A percentile compares a stretch with the other conserved stretches of the same genome.
These are phyloP conservation scores for Equus quagga DNA, from an alignment of 2,113 vertebrate species.

Conservation along the genomic window DNA sequence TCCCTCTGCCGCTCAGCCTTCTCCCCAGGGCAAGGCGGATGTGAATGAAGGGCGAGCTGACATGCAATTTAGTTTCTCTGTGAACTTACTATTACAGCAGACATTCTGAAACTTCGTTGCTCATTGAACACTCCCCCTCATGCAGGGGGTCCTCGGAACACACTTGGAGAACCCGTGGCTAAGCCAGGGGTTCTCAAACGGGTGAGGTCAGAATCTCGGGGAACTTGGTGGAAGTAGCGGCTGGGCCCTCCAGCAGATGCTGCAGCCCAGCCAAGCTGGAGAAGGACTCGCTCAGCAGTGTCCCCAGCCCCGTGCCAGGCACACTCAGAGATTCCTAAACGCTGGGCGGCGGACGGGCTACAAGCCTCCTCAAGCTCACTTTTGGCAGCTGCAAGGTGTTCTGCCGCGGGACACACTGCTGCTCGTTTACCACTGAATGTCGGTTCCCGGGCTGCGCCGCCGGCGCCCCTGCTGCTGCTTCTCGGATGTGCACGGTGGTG, in stretches of 20 bases:
- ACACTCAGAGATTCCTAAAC: rapidly evolving
- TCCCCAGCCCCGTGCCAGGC: background rate
- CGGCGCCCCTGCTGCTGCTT: background rate
- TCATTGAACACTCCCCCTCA: background rate
- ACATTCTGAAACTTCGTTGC: background rate
- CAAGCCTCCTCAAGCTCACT: background rate
- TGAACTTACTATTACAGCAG: background rate
- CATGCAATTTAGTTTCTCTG: background rate
- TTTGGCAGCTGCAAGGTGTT: rapidly evolving
- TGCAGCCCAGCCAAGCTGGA: rapidly evolving
- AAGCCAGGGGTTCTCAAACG: background rate
- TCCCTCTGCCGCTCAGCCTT: background rate
- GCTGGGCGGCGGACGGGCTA: background rate
- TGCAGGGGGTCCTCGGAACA: background rate
- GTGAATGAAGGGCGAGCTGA: background rate
- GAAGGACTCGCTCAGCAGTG: background rate
- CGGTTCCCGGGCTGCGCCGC: rapidly evolving
- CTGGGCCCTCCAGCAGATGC: background rate
- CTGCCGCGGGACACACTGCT: rapidly evolving
- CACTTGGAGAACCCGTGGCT: background rate
- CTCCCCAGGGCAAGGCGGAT: background rate
- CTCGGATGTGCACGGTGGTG: background rate
- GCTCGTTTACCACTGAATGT: rapidly evolving
- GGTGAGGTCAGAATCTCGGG: background rate
- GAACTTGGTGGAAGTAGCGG: background rate